A percentile compares a stretch with the other conserved stretches of the same genome.
phyloP scores from a whole-genome alignment of 2,797 vertebrate genomes.

The Malacoraja senta region DNA sequence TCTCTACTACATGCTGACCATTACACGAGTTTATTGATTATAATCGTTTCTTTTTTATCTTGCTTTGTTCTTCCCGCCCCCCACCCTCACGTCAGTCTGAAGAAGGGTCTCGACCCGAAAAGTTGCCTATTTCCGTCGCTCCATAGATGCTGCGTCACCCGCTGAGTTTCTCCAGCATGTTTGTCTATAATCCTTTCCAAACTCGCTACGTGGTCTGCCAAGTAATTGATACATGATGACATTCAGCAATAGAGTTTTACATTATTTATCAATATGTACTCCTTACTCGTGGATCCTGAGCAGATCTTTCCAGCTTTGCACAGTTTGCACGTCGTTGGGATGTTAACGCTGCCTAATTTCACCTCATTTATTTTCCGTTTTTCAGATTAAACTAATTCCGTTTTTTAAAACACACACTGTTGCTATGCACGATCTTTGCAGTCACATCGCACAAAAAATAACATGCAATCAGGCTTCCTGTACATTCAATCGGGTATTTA shows the following conservation, averaged over 20 bases:
- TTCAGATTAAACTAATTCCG: background rate
- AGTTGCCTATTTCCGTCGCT: no score
- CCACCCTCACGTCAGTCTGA: no score
- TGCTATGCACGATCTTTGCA: background rate
- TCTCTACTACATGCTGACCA: background rate
- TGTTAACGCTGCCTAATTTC: background rate
- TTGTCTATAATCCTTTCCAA: background rate
- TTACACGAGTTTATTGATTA: background rate
- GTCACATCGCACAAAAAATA: background rate
- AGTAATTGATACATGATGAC: background rate
- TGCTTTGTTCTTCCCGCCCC: no score
- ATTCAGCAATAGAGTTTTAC: background rate
- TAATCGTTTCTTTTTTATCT: background rate
- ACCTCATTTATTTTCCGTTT: background rate
- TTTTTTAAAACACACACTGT: background rate
- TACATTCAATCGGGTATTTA: slow-evolving; percentile 23
- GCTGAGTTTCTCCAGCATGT: no score
- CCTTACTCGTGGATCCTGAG: background rate
- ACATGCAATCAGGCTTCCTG: background rate
- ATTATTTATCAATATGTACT: background rate
- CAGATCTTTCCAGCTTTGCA: background rate
- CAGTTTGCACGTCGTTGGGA: no score
- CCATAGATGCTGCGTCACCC: no score
- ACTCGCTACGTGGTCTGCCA: background rate
- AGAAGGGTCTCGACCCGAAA: no score